Evolutionary conservation across 1,140 invertebrate genomes (phyloP).

Genomic region (Leucophenga varia): DNA sequence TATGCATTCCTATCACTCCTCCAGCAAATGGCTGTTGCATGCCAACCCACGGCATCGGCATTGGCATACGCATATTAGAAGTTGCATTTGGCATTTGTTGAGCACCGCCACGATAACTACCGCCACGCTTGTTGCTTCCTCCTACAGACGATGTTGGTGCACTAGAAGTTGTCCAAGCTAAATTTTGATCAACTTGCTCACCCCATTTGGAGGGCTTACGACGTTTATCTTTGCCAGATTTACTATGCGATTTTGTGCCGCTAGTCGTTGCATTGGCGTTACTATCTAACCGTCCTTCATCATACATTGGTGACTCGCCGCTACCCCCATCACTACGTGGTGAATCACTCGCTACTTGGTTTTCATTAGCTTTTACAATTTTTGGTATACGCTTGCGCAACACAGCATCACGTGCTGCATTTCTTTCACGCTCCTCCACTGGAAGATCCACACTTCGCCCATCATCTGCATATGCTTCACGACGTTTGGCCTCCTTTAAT

Average conservation of each 20-base stretch:
- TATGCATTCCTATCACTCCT: neutral
- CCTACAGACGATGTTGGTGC: slow-evolving; percentile 22
- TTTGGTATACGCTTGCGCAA: slow-evolving; percentile 48
- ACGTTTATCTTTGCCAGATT: slow-evolving; percentile 30
- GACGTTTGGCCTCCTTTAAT: slow-evolving; percentile 71
- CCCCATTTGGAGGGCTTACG: slow-evolving; percentile 48
- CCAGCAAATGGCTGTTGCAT: slow-evolving; percentile 28
- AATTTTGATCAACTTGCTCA: slow-evolving; percentile 36
- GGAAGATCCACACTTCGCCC: slow-evolving; percentile 14
- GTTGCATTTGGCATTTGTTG: neutral
- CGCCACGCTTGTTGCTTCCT: slow-evolving; percentile 6
- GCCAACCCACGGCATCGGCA: slow-evolving; percentile 35
- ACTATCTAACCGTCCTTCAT: slow-evolving; percentile 15
- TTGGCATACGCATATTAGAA: neutral
- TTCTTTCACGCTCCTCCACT: slow-evolving; percentile 22
- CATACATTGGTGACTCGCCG: slow-evolving; percentile 27
- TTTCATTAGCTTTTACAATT: slow-evolving; percentile 27
- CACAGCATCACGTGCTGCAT: slow-evolving; percentile 45
- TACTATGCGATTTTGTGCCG: slow-evolving; percentile 9
- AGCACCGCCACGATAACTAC: slow-evolving; percentile 19
- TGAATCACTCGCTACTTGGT: slow-evolving; percentile 17
- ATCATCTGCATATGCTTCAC: slow-evolving; percentile 56
- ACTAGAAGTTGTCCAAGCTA: slow-evolving; percentile 33
- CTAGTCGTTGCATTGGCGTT: neutral
- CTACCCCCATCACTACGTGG: slow-evolving; percentile 27